Percentiles rank a stretch among this genome's conserved stretches.
phyloP scores from a whole-genome alignment of 2,113 vertebrate genomes.

The Dolichotis patagonum region DNA sequence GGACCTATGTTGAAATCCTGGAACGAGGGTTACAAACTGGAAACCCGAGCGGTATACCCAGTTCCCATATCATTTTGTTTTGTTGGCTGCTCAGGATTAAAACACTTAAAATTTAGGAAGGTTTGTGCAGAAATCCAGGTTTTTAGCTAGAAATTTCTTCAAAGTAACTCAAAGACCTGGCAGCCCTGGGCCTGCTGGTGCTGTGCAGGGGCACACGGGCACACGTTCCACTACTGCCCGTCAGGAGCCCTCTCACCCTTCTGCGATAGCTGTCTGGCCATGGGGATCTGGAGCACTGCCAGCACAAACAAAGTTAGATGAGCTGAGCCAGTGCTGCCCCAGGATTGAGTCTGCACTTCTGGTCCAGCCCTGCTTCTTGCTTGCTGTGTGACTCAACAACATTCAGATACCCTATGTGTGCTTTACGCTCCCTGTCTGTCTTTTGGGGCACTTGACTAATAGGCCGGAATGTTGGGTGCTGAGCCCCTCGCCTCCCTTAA shows the following conservation, averaged over 20 bases:
- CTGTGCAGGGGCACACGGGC: accelerated
- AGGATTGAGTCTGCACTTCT: background rate
- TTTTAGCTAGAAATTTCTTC: background rate
- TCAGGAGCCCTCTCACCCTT: accelerated
- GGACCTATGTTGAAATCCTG: background rate
- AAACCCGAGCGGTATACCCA: accelerated
- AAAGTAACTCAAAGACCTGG: background rate
- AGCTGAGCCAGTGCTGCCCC: background rate
- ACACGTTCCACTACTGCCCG: accelerated
- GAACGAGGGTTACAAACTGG: background rate
- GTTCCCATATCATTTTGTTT: background rate
- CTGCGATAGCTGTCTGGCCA: background rate
- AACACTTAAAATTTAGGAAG: background rate
- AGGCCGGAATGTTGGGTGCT: background rate
- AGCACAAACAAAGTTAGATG: accelerated
- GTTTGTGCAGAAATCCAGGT: background rate
- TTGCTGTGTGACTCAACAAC: background rate
- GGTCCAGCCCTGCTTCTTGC: background rate
- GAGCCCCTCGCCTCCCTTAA: background rate
- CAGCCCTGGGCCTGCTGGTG: accelerated
- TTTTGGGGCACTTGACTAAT: accelerated
- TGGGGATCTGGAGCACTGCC: background rate
- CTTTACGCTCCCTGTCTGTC: background rate
- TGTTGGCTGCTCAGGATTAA: background rate
- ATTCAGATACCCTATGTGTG: background rate